Evolutionary conservation across 2,888 invertebrate species (phyloP).

Genomic region (Blastobasis adustella): DNA sequence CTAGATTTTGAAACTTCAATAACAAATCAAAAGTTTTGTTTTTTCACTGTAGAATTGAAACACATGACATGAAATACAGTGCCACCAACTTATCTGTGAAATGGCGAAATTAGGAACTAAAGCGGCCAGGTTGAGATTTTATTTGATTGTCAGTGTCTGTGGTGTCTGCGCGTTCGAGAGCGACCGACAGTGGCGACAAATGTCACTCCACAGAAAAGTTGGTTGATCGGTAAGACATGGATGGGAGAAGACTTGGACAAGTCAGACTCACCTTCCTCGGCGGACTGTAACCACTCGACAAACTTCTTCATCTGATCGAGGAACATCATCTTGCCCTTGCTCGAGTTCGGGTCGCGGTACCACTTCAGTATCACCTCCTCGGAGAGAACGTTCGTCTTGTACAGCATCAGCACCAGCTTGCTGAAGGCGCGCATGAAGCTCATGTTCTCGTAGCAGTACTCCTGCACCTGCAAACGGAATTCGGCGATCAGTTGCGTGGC

Average conservation of each 20-base stretch:
- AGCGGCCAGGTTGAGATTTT: no score
- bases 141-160: no score
- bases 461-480: slow-evolving; percentile 80
- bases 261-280: slow-evolving; percentile 83
- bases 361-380: slow-evolving; percentile 97
- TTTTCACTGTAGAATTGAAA: no score
- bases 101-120: no score
- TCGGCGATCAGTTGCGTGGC: background rate
- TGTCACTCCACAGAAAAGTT: no score
- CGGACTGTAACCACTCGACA: slow-evolving; percentile 97
- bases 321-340: slow-evolving; percentile 97
- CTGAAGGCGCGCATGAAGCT: slow-evolving; percentile 99
- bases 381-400: slow-evolving; percentile 95
- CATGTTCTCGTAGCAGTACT: slow-evolving; percentile 99
- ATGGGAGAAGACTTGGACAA: background rate
- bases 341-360: slow-evolving; percentile 94
- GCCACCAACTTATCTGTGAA: no score
- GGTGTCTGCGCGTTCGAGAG: no score
- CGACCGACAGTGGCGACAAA: no score
- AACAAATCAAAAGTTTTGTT: no score
- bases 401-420: slow-evolving; percentile 96
- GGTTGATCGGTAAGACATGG: background rate
- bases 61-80: no score
- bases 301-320: slow-evolving; percentile 98
- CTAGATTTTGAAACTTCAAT: no score